A percentile compares a stretch with the other conserved stretches of the same genome.
These are phyloP conservation scores for Acanthiza pusilla DNA, from an alignment of 2,797 vertebrate genomes.

Conservation along the genomic window DNA sequence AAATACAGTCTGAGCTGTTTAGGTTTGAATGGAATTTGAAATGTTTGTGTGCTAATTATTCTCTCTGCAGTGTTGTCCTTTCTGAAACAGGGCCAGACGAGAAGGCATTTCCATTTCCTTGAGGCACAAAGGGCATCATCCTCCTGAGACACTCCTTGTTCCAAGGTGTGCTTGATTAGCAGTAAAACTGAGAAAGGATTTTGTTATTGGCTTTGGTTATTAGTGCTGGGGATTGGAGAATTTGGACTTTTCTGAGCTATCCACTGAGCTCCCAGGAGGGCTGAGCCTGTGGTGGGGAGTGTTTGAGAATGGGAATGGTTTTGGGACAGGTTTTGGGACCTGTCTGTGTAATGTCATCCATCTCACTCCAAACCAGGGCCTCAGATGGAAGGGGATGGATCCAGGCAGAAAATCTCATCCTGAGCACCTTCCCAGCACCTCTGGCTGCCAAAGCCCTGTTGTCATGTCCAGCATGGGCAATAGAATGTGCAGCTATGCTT, in stretches of 20 bases:
- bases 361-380: not conserved
- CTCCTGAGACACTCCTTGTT: not conserved
- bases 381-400: not conserved
- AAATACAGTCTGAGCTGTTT: not conserved
- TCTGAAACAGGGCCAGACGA: not conserved
- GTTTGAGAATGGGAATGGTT: not conserved
- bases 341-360: not conserved
- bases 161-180: not conserved
- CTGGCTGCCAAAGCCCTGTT: not conserved
- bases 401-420: not conserved
- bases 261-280: not conserved
- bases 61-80: not conserved
- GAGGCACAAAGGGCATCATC: no score
- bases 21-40: not conserved
- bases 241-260: not conserved
- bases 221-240: not conserved
- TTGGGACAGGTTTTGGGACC: no score
- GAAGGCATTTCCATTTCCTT: not conserved
- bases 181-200: not conserved
- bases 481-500: not conserved
- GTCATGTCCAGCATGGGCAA: fast-evolving
- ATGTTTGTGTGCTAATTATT: not conserved
- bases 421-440: not conserved
- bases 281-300: not conserved
- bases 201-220: not conserved